Base-by-base conservation (phyloP, 2,797 vertebrate species). In the Salmo trutta region DNA sequence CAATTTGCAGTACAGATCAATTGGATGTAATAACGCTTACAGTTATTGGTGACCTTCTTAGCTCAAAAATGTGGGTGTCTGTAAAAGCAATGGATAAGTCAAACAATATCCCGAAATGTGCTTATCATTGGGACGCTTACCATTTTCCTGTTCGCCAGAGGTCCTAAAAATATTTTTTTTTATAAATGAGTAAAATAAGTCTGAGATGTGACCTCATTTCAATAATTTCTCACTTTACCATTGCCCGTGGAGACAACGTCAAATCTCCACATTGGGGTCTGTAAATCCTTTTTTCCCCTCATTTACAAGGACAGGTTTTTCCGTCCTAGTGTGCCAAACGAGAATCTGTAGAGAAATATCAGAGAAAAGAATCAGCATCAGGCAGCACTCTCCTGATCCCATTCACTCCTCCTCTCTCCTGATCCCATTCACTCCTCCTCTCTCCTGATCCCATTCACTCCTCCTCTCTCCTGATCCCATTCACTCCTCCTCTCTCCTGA, bases 261-360 rank as follows among this genome's bases (percentile, higher is more conserved):
- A 99, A 88, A 99, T 98, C 94, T 99, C 98, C 91, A 99, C 94
- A 0, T 97, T 97, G 75, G 96, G 96, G 89, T 99, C 98, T 81
- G 98, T 99, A 93, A 99, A 99, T 89, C 98, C 98, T 91, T 98
- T 98, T 89, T 98, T 99, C 51, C 98, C 98, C 89, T 99, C 98
- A 0, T 99, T 99, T 79, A 99, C 98, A 82, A 99, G 95, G 87
- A 99, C 95, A 0, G 98, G 98, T 87, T 99, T 99, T 91, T 99
- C 98, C 0, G 98, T 99, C 90, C 98, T 95, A 0, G 98, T 99
- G 88, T 99, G 98, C 98, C 98, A 99, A 84, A 99, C 98, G 47
- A 99, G 95, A 91, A 99, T 97, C 98, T 99, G 91, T 77, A 70
- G 71, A 77, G 74, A 56, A 73, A 73, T 17, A 81, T 27, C 16